Evolutionary conservation across 2,113 vertebrate species (phyloP).

Genomic region (Phylloscopus trochiloides): DNA sequence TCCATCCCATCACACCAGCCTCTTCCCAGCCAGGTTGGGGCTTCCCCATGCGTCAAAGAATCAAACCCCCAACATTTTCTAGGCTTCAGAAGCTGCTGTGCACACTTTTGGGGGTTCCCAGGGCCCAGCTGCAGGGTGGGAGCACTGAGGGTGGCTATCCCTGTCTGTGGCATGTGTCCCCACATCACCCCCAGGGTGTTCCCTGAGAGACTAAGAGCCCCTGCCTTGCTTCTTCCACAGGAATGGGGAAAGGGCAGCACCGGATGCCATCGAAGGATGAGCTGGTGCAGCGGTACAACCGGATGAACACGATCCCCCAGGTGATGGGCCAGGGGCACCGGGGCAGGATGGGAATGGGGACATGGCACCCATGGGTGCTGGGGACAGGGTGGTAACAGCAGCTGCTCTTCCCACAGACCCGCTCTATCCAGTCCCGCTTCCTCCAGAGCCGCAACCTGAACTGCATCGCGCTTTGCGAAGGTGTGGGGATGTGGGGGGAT

Average conservation of each 20-base stretch:
- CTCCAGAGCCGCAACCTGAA: constrained; percentile 98
- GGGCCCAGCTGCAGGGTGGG: neutral
- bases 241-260: constrained; percentile 99
- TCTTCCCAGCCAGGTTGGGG: neutral
- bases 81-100: fast-evolving
- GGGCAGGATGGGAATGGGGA: fast-evolving
- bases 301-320: constrained; percentile 99
- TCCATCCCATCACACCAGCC: neutral
- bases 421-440: constrained; percentile 96
- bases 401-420: constrained; percentile 76
- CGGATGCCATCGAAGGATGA: constrained; percentile 99
- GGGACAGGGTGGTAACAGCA: fast-evolving
- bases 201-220: neutral
- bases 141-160: fast-evolving
- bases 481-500: constrained; percentile 36
- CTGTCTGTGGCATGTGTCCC: neutral
- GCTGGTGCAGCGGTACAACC: constrained; percentile 95
- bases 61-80: neutral
- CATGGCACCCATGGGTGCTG: fast-evolving
- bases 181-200: fast-evolving
- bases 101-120: neutral
- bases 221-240: constrained; percentile 49
- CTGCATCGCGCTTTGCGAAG: constrained; percentile 98
- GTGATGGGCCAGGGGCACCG: neutral
- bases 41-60: fast-evolving